Conservation (phyloP, 2,888 invertebrate genomes). For the Drosophila pegasa region DNA sequence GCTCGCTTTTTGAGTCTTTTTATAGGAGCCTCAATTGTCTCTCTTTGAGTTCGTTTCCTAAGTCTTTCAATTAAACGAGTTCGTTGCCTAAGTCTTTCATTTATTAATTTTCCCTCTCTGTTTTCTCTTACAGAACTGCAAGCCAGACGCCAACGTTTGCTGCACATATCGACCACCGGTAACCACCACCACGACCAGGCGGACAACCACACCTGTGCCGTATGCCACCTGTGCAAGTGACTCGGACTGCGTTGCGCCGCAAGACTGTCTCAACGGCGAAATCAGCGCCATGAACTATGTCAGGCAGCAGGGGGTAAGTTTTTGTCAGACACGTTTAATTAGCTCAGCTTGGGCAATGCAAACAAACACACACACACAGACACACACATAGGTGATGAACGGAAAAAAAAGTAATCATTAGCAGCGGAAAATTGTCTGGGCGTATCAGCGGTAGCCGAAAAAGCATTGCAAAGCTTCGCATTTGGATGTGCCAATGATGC, state of each 20-base stretch:
- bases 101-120: background rate
- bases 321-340: slow-evolving; percentile 42
- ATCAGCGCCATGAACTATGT: slow-evolving; percentile 79
- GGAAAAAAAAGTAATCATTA: slow-evolving; percentile 52
- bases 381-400: background rate
- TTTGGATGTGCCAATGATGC: slow-evolving; percentile 67
- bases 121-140: slow-evolving; percentile 84
- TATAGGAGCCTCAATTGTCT: background rate
- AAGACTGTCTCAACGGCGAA: slow-evolving; percentile 82
- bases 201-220: slow-evolving; percentile 72
- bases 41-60: background rate
- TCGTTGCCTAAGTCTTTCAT: background rate
- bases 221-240: slow-evolving; percentile 75
- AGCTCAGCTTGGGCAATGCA: slow-evolving; percentile 33
- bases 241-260: slow-evolving; percentile 82
- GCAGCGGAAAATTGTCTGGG: slow-evolving; percentile 30
- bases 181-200: slow-evolving; percentile 53
- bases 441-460: slow-evolving; percentile 34
- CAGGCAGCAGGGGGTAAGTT: slow-evolving; percentile 83
- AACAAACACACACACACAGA: slow-evolving; percentile 15
- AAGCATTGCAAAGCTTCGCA: slow-evolving; percentile 43
- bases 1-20: slow-evolving; percentile 5
- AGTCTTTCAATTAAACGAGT: background rate
- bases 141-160: slow-evolving; percentile 84
- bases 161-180: slow-evolving; percentile 81